Evolutionary conservation across 2,113 vertebrate genomes (phyloP).

Genomic region (Zeus faber): DNA sequence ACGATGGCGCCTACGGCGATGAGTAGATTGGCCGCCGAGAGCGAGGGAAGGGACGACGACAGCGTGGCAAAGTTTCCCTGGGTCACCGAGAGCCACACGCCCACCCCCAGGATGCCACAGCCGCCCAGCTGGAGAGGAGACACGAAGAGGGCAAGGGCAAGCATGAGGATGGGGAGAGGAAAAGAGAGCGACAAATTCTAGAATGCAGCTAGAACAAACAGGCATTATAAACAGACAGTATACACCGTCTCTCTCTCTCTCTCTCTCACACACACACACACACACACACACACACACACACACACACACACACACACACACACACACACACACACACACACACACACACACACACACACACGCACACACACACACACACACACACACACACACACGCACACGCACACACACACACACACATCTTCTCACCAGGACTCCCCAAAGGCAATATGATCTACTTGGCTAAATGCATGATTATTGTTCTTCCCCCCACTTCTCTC

Average conservation of each 20-base stretch:
- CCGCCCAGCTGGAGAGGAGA: slow-evolving; percentile 68
- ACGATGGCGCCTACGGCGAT: slow-evolving; percentile 87
- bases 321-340: neutral
- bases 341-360: neutral
- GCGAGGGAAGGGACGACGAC: slow-evolving; percentile 90
- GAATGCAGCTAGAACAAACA: slow-evolving; percentile 11
- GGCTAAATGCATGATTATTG: slow-evolving; percentile 39
- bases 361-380: neutral
- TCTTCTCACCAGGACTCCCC: slow-evolving; percentile 20
- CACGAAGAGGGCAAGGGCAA: slow-evolving; percentile 23
- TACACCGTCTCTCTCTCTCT: neutral
- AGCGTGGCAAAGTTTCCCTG: slow-evolving; percentile 94
- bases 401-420: neutral
- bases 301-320: neutral
- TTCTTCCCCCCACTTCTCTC: neutral
- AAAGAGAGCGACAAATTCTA: neutral
- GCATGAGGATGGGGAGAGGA: neutral
- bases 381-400: neutral
- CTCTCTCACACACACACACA: neutral
- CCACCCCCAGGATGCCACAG: slow-evolving; percentile 77
- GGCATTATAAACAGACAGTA: neutral
- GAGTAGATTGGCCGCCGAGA: slow-evolving; percentile 96
- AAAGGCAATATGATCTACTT: slow-evolving; percentile 32
- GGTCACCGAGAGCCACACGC: slow-evolving; percentile 79
- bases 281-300: neutral